A percentile compares a stretch with the other conserved stretches of the same genome.
Conservation (phyloP, 2,888 invertebrate species). For the Andrena trimmerana region DNA sequence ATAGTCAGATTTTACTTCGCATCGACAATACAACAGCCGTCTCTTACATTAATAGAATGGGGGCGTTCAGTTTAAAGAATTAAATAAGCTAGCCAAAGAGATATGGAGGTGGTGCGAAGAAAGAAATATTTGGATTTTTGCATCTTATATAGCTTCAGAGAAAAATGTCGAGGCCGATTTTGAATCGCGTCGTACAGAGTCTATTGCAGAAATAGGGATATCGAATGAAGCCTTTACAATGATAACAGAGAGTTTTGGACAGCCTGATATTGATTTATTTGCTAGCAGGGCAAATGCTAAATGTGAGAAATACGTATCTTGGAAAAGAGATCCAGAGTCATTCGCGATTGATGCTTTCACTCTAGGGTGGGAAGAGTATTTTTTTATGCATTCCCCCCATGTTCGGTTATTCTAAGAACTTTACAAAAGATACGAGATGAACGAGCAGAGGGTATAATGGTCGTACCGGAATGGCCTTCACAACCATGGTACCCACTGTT, state of each 20-base stretch:
- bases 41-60: too few species aligned
- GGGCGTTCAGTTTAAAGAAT: too few species aligned
- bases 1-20: background rate
- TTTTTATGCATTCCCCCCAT: slow-evolving; percentile 22
- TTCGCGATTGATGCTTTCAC: slow-evolving; percentile 18
- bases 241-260: background rate
- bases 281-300: slow-evolving; percentile 17
- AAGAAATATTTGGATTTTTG: too few species aligned
- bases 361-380: background rate
- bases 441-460: too few species aligned
- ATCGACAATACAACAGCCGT: too few species aligned
- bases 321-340: slow-evolving; percentile 6
- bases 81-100: too few species aligned
- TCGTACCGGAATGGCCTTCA: slow-evolving; percentile 18
- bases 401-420: slow-evolving; percentile 1
- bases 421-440: slow-evolving; percentile 1
- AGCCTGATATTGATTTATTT: slow-evolving; percentile 24
- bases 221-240: background rate
- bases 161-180: slow-evolving; percentile 2
- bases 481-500: slow-evolving; percentile 12
- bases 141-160: background rate
- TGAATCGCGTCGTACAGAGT: slow-evolving; percentile 3
- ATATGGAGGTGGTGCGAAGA: too few species aligned
- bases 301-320: slow-evolving; percentile 3
- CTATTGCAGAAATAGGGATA: background rate